A percentile compares a stretch with the other conserved stretches of the same genome.
Conservation (phyloP, 2,888 invertebrate genomes). For the Eristalis arbustorum region DNA sequence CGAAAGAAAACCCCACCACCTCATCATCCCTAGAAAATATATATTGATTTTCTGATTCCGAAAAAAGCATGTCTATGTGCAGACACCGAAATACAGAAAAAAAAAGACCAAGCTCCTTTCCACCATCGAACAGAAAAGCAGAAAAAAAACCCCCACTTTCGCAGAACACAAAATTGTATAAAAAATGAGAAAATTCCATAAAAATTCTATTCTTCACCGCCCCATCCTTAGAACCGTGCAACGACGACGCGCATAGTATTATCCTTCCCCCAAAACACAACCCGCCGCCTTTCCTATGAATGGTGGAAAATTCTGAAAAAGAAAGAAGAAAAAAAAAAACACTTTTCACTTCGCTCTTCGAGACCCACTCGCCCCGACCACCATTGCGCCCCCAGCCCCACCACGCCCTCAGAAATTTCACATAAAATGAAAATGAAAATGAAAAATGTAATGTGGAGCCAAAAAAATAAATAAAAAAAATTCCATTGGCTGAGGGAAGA, state of each 20-base stretch:
- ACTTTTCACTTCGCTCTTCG: slow-evolving; percentile 25
- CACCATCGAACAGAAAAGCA: neutral
- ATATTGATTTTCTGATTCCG: neutral
- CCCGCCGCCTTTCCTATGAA: neutral
- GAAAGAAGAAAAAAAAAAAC: slow-evolving; percentile 8
- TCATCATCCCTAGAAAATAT: neutral
- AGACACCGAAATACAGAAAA: neutral
- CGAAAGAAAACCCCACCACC: neutral
- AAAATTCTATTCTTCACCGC: slow-evolving; percentile 61
- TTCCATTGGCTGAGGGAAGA: slow-evolving; percentile 54
- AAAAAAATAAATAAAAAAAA: slow-evolving; percentile 54
- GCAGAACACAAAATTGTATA: slow-evolving; percentile 55
- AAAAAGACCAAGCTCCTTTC: neutral
- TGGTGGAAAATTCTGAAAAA: neutral
- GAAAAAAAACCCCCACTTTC: slow-evolving; percentile 38
- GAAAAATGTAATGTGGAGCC: slow-evolving; percentile 64
- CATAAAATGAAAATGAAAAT: slow-evolving; percentile 57
- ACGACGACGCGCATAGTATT: neutral
- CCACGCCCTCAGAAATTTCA: slow-evolving; percentile 35
- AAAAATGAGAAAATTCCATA: slow-evolving; percentile 68
- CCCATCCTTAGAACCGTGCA: slow-evolving; percentile 3
- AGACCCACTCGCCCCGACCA: slow-evolving; percentile 7
- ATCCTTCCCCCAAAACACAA: neutral
- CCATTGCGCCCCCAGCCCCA: neutral
- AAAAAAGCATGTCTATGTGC: neutral